These are phyloP conservation scores for Halesus radiatus DNA, from an alignment of 1,140 invertebrate species.

Conservation along the genomic window DNA sequence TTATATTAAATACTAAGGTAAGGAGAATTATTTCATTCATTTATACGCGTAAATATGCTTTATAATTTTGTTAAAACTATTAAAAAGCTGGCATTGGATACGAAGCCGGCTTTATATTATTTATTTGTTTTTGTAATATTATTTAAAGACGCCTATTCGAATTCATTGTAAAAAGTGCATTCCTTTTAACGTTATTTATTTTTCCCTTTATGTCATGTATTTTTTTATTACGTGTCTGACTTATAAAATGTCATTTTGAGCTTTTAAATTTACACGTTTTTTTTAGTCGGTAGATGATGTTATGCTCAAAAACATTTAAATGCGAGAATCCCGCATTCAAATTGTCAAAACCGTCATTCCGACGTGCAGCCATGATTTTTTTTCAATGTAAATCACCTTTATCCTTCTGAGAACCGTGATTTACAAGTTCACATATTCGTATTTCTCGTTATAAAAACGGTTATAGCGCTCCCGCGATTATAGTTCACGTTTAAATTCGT, in stretches of 20 bases:
- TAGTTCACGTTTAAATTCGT: neutral
- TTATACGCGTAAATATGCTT: neutral
- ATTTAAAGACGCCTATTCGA: neutral
- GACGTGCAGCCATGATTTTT: neutral
- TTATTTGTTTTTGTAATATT: conserved; percentile 52
- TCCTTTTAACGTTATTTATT: neutral
- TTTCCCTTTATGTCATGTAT: neutral
- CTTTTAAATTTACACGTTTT: conserved; percentile 33
- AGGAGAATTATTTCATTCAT: conserved; percentile 40
- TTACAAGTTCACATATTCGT: neutral
- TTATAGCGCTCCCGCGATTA: neutral
- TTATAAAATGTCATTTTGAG: conserved; percentile 17
- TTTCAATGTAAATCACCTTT: neutral
- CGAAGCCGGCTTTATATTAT: conserved; percentile 38
- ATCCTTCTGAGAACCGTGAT: neutral
- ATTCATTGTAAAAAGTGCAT: neutral
- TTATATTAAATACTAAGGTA: conserved; percentile 44
- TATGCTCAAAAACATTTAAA: neutral
- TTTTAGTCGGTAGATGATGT: conserved; percentile 32
- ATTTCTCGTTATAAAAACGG: conserved; percentile 23
- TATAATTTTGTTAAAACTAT: conserved; percentile 7
- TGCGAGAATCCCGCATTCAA: neutral
- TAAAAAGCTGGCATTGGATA: neutral
- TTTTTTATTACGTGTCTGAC: too few relatives aligned
- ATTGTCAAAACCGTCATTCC: neutral